A percentile compares a stretch with the other conserved stretches of the same genome.
phyloP scores from a whole-genome alignment of 1,140 invertebrate genomes.

The Schlechtendalia chinensis region DNA sequence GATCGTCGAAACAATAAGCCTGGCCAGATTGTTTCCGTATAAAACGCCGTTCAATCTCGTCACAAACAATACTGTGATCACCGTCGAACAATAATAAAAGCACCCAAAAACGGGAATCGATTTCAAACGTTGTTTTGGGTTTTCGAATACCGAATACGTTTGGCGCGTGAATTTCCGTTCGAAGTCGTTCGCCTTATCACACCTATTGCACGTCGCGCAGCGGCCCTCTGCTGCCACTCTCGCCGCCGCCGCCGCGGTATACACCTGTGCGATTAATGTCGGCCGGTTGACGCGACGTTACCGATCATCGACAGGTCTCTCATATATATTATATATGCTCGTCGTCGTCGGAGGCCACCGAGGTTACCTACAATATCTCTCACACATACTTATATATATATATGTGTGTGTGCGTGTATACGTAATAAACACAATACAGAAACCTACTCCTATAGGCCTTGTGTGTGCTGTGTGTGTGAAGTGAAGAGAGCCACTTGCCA shows the following conservation, averaged over 20 bases:
- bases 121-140: too few species aligned
- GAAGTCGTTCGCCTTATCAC: too few species aligned
- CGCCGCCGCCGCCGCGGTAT: neutral
- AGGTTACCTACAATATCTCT: slow-evolving; percentile 33
- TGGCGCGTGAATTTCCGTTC: too few species aligned
- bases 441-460: slow-evolving; percentile 8
- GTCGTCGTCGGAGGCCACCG: slow-evolving; percentile 44
- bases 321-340: neutral
- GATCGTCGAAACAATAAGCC: too few species aligned
- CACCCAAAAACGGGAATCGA: too few species aligned
- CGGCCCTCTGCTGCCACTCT: neutral
- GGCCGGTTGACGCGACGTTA: slow-evolving; percentile 38
- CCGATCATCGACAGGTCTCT: slow-evolving; percentile 32
- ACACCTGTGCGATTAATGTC: slow-evolving; percentile 44
- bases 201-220: too few species aligned
- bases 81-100: too few species aligned
- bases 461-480: neutral
- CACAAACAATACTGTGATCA: too few species aligned
- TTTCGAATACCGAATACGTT: too few species aligned
- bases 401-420: too few species aligned
- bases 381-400: neutral
- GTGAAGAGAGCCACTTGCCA: slow-evolving; percentile 47
- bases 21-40: too few species aligned
- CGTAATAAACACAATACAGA: slow-evolving; percentile 36
- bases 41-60: too few species aligned